These are phyloP conservation scores for Oreochromis aureus DNA, from an alignment of 2,113 vertebrate genomes.

Conservation along the genomic window DNA sequence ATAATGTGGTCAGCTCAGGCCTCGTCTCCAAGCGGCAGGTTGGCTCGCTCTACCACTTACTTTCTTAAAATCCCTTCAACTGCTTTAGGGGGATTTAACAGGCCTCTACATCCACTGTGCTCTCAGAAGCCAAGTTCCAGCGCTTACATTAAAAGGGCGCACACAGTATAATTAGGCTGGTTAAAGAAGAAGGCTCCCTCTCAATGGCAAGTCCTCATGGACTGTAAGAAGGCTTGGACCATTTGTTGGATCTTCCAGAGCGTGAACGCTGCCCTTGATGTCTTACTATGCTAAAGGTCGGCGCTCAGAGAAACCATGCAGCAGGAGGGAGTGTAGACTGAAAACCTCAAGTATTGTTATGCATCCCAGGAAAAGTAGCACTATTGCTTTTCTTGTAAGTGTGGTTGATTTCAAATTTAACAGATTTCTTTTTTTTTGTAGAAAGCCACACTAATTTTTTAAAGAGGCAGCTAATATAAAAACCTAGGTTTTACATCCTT, in stretches of 20 bases:
- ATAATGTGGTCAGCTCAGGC: constrained; percentile 15
- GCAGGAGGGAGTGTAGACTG: background rate
- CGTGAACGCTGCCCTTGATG: constrained; percentile 34
- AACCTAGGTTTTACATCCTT: background rate
- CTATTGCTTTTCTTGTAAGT: background rate
- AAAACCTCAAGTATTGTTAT: background rate
- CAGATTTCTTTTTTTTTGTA: background rate
- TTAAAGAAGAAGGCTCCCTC: constrained; percentile 40
- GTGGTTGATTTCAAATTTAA: background rate
- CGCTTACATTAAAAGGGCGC: constrained; percentile 47
- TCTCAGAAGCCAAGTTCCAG: constrained; percentile 42
- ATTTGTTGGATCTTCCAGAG: constrained; percentile 40
- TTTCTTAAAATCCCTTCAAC: constrained; percentile 61
- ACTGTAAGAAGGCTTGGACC: constrained; percentile 22
- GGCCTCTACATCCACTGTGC: constrained; percentile 40
- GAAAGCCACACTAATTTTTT: background rate
- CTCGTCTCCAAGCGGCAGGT: constrained; percentile 23
- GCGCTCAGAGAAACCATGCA: background rate
- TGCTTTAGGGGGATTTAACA: constrained; percentile 60
- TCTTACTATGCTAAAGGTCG: constrained; percentile 40
- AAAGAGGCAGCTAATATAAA: background rate
- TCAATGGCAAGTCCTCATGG: constrained; percentile 31
- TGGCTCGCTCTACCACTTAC: constrained; percentile 17
- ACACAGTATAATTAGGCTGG: constrained; percentile 59
- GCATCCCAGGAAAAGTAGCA: background rate